Percentiles rank a stretch among this genome's conserved stretches.
phyloP scores from a whole-genome alignment of 2,888 invertebrate species.

The Zaprionus obscuricornis region DNA sequence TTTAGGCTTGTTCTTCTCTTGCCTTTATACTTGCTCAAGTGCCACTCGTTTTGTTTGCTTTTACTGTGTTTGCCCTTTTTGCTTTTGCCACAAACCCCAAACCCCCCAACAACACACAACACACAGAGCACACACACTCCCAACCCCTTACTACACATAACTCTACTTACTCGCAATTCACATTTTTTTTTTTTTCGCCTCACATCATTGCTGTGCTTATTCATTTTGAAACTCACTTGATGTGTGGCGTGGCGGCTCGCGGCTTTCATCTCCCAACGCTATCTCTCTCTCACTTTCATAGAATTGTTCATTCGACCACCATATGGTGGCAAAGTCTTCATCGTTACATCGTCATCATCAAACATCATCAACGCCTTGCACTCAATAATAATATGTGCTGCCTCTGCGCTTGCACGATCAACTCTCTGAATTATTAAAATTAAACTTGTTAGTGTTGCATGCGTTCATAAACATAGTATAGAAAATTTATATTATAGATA shows the following conservation, averaged over 20 bases:
- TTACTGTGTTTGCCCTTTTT: conserved; percentile 53
- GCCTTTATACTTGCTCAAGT: conserved; percentile 49
- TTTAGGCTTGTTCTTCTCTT: conserved; percentile 59
- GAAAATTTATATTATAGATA: no score
- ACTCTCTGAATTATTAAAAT: conserved; percentile 14
- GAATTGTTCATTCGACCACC: conserved; percentile 33
- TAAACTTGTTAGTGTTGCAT: conserved; percentile 17
- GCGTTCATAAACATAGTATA: no score
- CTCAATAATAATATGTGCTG: conserved; percentile 38
- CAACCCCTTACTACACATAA: no score
- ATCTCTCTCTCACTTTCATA: conserved; percentile 9
- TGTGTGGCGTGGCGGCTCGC: conserved; percentile 52
- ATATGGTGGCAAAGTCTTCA: conserved; percentile 54
- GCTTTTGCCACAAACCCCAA: neutral
- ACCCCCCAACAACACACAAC: no score
- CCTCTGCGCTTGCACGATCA: conserved; percentile 18
- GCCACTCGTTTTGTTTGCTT: conserved; percentile 68
- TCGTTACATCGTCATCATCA: conserved; percentile 10
- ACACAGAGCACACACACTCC: no score
- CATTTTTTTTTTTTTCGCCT: neutral
- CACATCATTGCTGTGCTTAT: conserved; percentile 49
- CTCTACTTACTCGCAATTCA: no score
- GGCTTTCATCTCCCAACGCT: conserved; percentile 63
- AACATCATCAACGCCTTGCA: conserved; percentile 41
- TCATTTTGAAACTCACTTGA: conserved; percentile 65